Evolutionary conservation across 2,797 vertebrate species (phyloP).

Genomic region (Varecia variegata): DNA sequence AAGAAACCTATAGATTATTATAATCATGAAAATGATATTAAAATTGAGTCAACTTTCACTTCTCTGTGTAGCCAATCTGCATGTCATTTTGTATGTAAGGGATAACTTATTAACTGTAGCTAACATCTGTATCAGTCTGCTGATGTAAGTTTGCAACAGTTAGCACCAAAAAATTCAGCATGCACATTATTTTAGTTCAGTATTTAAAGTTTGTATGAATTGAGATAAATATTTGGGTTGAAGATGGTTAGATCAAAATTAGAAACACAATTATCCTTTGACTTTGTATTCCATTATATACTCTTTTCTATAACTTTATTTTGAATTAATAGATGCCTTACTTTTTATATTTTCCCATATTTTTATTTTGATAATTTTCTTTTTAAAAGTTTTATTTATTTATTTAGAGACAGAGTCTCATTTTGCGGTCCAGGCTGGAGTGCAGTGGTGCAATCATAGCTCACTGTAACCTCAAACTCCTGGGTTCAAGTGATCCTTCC

Average conservation of each 20-base stretch:
- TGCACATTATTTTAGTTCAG: not conserved
- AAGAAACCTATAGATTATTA: conserved; percentile 8
- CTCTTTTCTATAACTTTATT: not conserved
- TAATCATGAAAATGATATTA: not conserved
- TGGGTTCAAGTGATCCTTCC: not conserved
- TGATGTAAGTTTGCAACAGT: not conserved
- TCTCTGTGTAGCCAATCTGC: not conserved
- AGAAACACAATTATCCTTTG: not conserved
- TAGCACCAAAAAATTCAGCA: not conserved
- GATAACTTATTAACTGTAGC: not conserved
- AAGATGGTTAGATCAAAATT: conserved; percentile 23
- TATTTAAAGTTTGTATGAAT: not conserved
- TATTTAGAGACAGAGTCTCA: not conserved
- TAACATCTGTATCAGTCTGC: not conserved
- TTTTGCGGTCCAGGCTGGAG: not conserved
- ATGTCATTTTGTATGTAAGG: not conserved
- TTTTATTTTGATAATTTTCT: conserved; percentile 14
- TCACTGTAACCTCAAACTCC: not conserved
- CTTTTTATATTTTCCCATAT: not conserved
- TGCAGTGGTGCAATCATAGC: not conserved
- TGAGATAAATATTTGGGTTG: not conserved
- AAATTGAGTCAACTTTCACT: not conserved
- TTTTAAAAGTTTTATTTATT: not conserved
- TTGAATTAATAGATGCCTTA: not conserved
- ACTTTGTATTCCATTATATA: not conserved